These are phyloP conservation scores for Bujurquina vittata DNA, from an alignment of 2,113 vertebrate genomes.

Conservation along the genomic window DNA sequence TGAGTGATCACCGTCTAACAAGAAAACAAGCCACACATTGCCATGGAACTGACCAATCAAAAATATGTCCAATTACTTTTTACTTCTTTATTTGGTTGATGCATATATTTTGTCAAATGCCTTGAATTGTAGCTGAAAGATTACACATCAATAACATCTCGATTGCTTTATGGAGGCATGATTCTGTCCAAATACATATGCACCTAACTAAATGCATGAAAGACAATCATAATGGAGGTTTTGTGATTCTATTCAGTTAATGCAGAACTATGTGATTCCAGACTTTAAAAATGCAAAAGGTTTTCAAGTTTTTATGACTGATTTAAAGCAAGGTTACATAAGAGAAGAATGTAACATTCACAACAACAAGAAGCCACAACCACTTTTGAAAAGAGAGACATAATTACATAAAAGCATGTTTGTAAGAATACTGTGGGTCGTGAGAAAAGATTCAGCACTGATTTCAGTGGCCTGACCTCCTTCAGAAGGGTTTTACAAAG, in stretches of 20 bases:
- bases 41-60: too few relatives aligned
- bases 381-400: background rate
- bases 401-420: slow-evolving; percentile 4
- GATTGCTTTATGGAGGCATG: too few relatives aligned
- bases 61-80: too few relatives aligned
- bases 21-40: too few relatives aligned
- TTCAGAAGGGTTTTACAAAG: background rate
- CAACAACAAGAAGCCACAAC: background rate
- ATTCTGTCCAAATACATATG: too few relatives aligned
- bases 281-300: background rate
- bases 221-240: too few relatives aligned
- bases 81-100: too few relatives aligned
- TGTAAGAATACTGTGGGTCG: background rate
- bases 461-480: background rate
- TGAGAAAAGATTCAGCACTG: slow-evolving; percentile 12
- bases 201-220: too few relatives aligned
- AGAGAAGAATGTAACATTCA: background rate
- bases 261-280: background rate
- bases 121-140: too few relatives aligned
- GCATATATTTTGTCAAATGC: too few relatives aligned
- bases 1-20: too few relatives aligned
- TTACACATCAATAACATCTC: too few relatives aligned
- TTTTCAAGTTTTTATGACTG: background rate
- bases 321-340: background rate
- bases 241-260: background rate